Evolutionary conservation across 2,797 vertebrate species (phyloP).

Genomic region (Hephaestus fuliginosus): DNA sequence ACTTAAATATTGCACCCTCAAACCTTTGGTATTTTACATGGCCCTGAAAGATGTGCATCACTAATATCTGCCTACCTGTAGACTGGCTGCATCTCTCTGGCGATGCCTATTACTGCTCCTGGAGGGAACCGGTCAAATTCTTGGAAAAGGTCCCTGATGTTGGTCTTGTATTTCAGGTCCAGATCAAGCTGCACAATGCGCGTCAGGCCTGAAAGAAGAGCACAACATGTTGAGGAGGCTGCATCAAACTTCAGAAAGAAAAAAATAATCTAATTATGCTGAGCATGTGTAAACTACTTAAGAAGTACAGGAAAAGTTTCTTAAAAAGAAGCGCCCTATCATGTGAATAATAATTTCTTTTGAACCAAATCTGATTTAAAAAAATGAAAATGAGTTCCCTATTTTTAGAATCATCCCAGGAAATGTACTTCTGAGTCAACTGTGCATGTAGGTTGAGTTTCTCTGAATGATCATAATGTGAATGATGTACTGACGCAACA

Average conservation of each 20-base stretch:
- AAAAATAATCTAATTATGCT: neutral
- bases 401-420: constrained; percentile 7
- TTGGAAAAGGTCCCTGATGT: constrained; percentile 94
- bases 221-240: neutral
- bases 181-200: constrained; percentile 94
- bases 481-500: neutral
- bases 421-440: constrained; percentile 31
- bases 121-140: constrained; percentile 92
- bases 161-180: constrained; percentile 94
- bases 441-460: constrained; percentile 7
- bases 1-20: neutral
- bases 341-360: neutral
- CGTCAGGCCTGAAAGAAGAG: constrained; percentile 86
- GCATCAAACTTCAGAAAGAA: neutral
- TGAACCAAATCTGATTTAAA: neutral
- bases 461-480: neutral
- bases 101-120: constrained; percentile 92
- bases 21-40: neutral
- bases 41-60: neutral
- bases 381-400: neutral
- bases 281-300: neutral
- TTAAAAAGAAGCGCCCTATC: neutral
- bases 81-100: constrained; percentile 96
- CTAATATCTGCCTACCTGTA: constrained; percentile 89
- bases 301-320: neutral